A percentile compares a stretch with the other conserved stretches of the same genome.
These are phyloP conservation scores for Tetropium fuscum DNA, from an alignment of 2,888 invertebrate species.

Conservation along the genomic window DNA sequence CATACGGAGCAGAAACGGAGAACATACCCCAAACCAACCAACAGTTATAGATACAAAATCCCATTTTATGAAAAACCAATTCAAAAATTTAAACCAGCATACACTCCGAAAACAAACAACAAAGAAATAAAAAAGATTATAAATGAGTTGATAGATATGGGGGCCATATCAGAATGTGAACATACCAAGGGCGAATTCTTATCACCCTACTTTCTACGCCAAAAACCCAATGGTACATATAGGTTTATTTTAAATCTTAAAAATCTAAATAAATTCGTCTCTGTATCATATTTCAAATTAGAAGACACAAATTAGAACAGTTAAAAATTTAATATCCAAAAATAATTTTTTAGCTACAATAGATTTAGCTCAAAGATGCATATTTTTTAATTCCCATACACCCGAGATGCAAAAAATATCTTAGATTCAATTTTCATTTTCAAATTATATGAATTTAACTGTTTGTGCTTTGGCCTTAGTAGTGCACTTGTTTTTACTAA, in stretches of 20 bases:
- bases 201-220: background rate
- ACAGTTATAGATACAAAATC: background rate
- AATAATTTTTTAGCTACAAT: background rate
- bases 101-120: background rate
- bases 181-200: background rate
- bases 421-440: background rate
- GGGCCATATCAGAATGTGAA: background rate
- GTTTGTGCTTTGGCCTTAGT: background rate
- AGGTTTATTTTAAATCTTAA: conserved; percentile 6
- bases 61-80: background rate
- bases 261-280: background rate
- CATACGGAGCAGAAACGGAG: no score
- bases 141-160: background rate
- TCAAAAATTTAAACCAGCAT: background rate
- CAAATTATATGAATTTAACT: background rate
- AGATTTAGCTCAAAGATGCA: background rate
- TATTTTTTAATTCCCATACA: background rate
- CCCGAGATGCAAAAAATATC: background rate
- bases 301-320: background rate
- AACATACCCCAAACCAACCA: no score
- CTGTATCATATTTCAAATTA: background rate
- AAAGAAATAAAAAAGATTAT: background rate
- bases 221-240: background rate
- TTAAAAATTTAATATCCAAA: background rate
- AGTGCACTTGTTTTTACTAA: background rate